Base-by-base conservation (phyloP, 2,797 vertebrate species). In the Erithacus rubecula region DNA sequence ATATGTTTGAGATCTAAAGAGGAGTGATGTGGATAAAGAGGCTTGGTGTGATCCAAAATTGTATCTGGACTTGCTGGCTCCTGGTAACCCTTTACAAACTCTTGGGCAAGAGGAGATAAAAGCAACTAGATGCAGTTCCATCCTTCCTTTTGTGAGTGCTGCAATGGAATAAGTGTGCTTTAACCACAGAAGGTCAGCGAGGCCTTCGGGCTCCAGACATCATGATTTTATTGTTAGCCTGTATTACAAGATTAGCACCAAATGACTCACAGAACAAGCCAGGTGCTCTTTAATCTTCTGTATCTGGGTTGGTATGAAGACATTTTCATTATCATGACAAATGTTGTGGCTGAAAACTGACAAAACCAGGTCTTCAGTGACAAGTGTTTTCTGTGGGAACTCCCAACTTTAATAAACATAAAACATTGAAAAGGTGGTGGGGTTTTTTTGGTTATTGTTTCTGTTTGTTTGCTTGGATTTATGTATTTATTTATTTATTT, bases 211-310 rank as follows among this genome's bases (percentile, higher is more conserved):
- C 82, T 81, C 51, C 62, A 79, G 69, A 41, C 58, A 30, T 75
- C n/a, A 62, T 88, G 39, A 62, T 89, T 91, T 92, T 88, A 88
- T 88, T 94, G 91, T 88, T 94, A 90, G 82, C 36, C 76, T 81
- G 27, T 62, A 20, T 83, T 88, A 93, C 76, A 84, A 84, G 94
- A 92, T 91, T 93, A 95, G 72, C 72, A 72, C 62, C 41, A 75
- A 93, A 65, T 94, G 87, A 96, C 83, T 94, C 11, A 2, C 36
- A n/a, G 76, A 81, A 59, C 29, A 52, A 75, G 76, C 85, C 89
- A 90, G 83, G 76, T 94, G 83, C 83, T 94, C 83, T 96, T 93
- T 94, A 91, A 90, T 88, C 89, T 94, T 91, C 43, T 83, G 29
- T 83, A 69, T 78, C 29, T 90, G 69, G 39, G 69, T 81, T 94